Evolutionary conservation across 1,140 invertebrate genomes (phyloP), one percentile per base, ranked within the genome.

Genomic region (Latrodectus geometricus): DNA sequence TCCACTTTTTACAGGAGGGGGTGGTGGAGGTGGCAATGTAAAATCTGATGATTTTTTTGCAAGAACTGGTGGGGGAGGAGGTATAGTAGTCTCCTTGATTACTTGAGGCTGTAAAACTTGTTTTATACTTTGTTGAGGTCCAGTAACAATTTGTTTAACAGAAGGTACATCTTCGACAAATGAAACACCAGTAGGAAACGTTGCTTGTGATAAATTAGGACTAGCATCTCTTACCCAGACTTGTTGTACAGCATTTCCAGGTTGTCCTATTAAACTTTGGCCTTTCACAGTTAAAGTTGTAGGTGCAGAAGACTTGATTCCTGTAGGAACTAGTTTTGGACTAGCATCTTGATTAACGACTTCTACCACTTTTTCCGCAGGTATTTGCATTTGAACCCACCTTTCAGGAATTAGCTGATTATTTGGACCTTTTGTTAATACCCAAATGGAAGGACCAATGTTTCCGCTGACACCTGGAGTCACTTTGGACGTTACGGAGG

Each of bases 321-420:
- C 70, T 21, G 48, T 66, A 52, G 83, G 9, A 17, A 56, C 66
- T 17, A 68, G 12, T 54, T 69, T 68, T 0, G 83, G 83, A 48
- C 21, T 12, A 2, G 54, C 14, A 50, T 78, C 83, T 56, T 21
- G 9, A 14, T 78, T 86, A 15, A 78, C 75, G 0, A 86, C 66
- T 72, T 86, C 74, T 0, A 78, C 65, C 4, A 78, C 23, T 77
- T 48, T 77, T 12, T 70, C 65, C 17, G 74, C n/a, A 20, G 72
- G 81, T 35, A 79, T 8, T 48, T 61, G 78, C 14, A 84, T 61
- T 61, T 77, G 83, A 3, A 86, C 35, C 85, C 68, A 74, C 52
- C 85, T 61, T 52, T 87, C 52, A 12, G 70, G 68, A 11, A 73
- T 20, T n/a, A 56, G 80, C 15, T 87, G 85, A 49, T 87, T 69